Base-by-base conservation (phyloP, 2,797 vertebrate genomes). In the Urosaurus nigricauda region DNA sequence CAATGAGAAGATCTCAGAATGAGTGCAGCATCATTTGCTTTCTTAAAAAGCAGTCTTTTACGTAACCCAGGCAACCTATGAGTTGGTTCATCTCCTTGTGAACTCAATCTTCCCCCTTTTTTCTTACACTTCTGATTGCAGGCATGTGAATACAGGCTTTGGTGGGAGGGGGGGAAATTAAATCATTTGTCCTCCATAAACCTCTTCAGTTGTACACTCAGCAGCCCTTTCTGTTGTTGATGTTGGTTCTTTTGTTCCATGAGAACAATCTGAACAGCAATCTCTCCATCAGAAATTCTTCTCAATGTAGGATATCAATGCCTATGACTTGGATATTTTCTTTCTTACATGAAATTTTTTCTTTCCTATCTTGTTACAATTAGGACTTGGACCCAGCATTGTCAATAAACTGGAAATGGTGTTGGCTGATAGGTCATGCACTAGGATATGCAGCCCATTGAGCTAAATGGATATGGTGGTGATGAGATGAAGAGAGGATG, bases 41-140 rank as follows among this genome's bases (percentile, higher is more conserved):
- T 53, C 16, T 65, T 47, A 60, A 87, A 58, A 9, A 70, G 53
- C 68, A 80, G 47, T 80, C 77, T 74, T 85, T 89, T 63, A 89
- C 80, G 65, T 85, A 73, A 89, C 65, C 68, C 32, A 63, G 77
- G 53, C 21, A 80, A 89, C 56, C 51, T 89, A 88, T 13, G 2
- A 47, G 32, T 83, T 88, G 75, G 63, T 70, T 87, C 40, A n/a
- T 75, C 79, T 60, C 14, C 32, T 79, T 79, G 63, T 80, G 65
- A 89, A 73, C 65, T 85, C 32, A 56, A 40, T 87, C 26, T 40
- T 70, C 43, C 24, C 32, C 51, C 16, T 71, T 79, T 60, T 56
- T 51, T 79, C 63, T 70, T 35, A 16, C 35, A 58, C 51, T 58
- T 84, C 51, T 88, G 82, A 60, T 79, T 79, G 53, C 40, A 79